phyloP scores from a whole-genome alignment of 2,113 vertebrate species.

The Tiliqua scincoides region DNA sequence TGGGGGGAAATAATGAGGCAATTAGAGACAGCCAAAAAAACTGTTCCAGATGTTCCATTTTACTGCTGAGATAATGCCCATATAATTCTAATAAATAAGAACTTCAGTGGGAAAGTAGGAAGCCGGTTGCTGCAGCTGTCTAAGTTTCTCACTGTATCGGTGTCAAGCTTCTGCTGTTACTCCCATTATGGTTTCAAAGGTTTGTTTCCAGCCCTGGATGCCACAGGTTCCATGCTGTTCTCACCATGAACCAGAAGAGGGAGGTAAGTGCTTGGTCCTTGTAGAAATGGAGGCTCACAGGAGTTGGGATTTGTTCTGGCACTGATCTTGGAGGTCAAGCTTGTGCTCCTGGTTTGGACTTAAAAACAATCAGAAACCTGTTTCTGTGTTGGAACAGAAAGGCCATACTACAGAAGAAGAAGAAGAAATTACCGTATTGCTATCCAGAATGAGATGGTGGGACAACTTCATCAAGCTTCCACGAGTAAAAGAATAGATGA shows the following conservation, averaged over 20 bases:
- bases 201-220: background rate
- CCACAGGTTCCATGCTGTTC: background rate
- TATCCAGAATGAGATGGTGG: background rate
- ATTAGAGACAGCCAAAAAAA: constrained; percentile 2
- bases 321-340: background rate
- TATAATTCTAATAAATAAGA: background rate
- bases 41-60: background rate
- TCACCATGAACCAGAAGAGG: background rate
- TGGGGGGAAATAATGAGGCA: constrained; percentile 18
- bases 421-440: too few species aligned
- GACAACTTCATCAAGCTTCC: background rate
- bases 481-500: too few species aligned
- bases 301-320: background rate
- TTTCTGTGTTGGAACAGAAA: background rate
- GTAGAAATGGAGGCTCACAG: background rate
- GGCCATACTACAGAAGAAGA: background rate
- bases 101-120: background rate
- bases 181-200: background rate
- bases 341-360: background rate
- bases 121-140: background rate
- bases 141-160: background rate
- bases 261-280: background rate
- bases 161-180: background rate
- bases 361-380: background rate
- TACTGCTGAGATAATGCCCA: background rate